These are phyloP conservation scores for Brachypalpus laphriformis DNA, from an alignment of 2,888 invertebrate genomes.

Conservation along the genomic window DNA sequence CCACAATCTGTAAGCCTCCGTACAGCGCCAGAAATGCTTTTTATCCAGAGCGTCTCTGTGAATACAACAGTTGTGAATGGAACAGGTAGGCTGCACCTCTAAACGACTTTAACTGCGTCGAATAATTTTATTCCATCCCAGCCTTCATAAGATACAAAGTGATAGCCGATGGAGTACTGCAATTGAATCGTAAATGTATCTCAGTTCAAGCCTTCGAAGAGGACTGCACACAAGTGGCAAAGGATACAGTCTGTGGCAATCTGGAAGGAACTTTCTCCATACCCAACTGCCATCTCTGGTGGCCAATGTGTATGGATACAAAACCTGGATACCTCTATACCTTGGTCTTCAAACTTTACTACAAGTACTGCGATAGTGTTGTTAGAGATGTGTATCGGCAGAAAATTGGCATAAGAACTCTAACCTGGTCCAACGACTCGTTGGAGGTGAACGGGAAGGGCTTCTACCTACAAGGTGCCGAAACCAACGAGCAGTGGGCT, in stretches of 20 bases:
- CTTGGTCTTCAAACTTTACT: slow-evolving; percentile 30
- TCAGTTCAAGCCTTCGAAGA: slow-evolving; percentile 32
- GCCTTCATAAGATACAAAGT: slow-evolving; percentile 29
- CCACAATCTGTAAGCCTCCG: slow-evolving; percentile 26
- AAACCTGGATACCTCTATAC: slow-evolving; percentile 47
- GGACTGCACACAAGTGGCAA: slow-evolving; percentile 11
- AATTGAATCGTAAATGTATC: slow-evolving; percentile 19
- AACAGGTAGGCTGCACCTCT: slow-evolving; percentile 16
- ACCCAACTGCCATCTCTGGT: slow-evolving; percentile 41
- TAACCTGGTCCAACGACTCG: slow-evolving; percentile 45
- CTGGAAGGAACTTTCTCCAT: slow-evolving; percentile 37
- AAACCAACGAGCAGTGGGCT: slow-evolving; percentile 9
- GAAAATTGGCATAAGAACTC: slow-evolving; percentile 38
- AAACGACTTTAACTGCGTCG: not conserved
- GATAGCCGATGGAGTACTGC: slow-evolving; percentile 28
- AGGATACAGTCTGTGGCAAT: not conserved
- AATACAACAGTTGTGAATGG: slow-evolving; percentile 17
- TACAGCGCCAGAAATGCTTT: slow-evolving; percentile 39
- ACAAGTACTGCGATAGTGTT: slow-evolving; percentile 39
- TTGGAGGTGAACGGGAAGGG: slow-evolving; percentile 33
- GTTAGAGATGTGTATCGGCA: slow-evolving; percentile 46
- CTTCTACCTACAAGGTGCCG: slow-evolving; percentile 34
- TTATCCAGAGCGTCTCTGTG: slow-evolving; percentile 22
- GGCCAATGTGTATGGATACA: slow-evolving; percentile 33
- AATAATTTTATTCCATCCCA: no score